Conservation (phyloP, 2,113 vertebrate species). For the Tachycineta bicolor region DNA sequence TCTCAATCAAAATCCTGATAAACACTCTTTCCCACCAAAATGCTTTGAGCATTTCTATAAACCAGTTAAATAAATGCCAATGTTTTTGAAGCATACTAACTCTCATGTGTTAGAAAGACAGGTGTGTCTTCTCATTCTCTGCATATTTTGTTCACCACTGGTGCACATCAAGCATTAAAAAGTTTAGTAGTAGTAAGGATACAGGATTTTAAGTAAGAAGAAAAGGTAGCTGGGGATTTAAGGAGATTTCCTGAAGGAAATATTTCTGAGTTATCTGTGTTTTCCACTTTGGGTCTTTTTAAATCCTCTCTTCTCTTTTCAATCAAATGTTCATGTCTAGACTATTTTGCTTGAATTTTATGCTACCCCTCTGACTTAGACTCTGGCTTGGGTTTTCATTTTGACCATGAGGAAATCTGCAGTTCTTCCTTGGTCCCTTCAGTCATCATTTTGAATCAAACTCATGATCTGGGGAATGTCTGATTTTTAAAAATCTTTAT, state of each 20-base stretch:
- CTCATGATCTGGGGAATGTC: background rate
- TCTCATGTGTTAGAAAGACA: background rate
- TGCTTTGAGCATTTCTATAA: background rate
- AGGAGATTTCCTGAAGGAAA: background rate
- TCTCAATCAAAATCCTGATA: background rate
- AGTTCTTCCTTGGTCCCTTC: background rate
- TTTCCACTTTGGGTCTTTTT: background rate
- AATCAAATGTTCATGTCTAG: background rate
- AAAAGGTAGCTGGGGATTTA: background rate
- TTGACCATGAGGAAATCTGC: background rate
- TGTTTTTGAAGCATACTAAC: background rate
- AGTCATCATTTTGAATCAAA: background rate
- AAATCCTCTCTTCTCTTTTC: background rate
- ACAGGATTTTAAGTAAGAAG: background rate
- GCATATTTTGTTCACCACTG: background rate
- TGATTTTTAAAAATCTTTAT: background rate
- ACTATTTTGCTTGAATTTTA: background rate
- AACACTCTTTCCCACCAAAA: background rate
- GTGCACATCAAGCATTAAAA: background rate
- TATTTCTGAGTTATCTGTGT: background rate
- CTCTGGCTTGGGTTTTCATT: background rate
- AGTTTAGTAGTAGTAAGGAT: background rate
- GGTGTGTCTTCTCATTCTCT: background rate
- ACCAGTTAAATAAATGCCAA: background rate
- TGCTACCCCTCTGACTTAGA: background rate